Evolutionary conservation across 2,888 invertebrate genomes (phyloP).

Genomic region (Gymnosoma rotundatum): DNA sequence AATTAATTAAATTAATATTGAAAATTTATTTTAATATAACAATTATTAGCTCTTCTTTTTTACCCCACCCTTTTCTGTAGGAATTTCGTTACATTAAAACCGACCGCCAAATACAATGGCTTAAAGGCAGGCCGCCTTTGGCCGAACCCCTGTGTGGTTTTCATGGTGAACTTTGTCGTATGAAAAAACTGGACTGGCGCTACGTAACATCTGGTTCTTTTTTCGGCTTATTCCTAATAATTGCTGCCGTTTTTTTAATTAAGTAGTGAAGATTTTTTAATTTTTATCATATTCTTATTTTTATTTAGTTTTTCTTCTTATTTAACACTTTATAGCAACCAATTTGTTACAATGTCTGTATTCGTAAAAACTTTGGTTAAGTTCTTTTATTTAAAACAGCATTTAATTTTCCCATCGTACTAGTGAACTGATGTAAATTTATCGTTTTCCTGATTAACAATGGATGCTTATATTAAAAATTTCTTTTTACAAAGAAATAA

Average conservation of each 20-base stretch:
- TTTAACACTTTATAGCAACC: too few species aligned
- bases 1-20: background rate
- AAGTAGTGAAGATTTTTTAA: slow-evolving; percentile 83
- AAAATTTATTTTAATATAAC: background rate
- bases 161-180: slow-evolving; percentile 87
- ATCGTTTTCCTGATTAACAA: too few species aligned
- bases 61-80: slow-evolving; percentile 75
- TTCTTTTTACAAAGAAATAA: too few species aligned
- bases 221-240: slow-evolving; percentile 85
- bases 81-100: slow-evolving; percentile 86
- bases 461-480: too few species aligned
- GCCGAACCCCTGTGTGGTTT: slow-evolving; percentile 94
- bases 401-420: too few species aligned
- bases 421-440: too few species aligned
- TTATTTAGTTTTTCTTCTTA: too few species aligned
- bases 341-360: too few species aligned
- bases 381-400: too few species aligned
- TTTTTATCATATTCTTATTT: background rate
- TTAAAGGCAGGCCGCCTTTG: slow-evolving; percentile 87
- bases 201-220: slow-evolving; percentile 86
- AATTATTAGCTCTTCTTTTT: background rate
- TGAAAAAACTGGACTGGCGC: slow-evolving; percentile 86
- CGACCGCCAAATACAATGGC: slow-evolving; percentile 88
- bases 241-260: slow-evolving; percentile 87
- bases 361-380: too few species aligned